A percentile compares a stretch with the other conserved stretches of the same genome.
Conservation (phyloP, 2,888 invertebrate species). For the Glyphotaelius pellucidus region DNA sequence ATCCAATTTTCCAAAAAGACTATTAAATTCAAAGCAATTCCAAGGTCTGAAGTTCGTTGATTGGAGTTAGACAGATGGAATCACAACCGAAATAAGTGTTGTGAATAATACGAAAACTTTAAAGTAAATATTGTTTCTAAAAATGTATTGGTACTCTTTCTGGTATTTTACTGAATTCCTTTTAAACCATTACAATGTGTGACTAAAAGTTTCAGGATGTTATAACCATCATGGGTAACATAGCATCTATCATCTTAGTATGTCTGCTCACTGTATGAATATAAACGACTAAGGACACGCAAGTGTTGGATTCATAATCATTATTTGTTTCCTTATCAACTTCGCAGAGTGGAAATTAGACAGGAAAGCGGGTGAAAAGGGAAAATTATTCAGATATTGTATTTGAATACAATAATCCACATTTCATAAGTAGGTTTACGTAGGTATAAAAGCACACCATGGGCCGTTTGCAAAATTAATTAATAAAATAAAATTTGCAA, state of each 20-base stretch:
- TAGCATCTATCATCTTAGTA: neutral
- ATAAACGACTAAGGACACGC: neutral
- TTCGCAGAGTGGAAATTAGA: neutral
- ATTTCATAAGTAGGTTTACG: neutral
- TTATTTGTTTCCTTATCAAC: neutral
- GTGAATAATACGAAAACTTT: too few relatives aligned
- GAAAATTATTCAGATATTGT: neutral
- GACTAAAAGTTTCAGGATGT: neutral
- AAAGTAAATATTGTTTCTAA: too few relatives aligned
- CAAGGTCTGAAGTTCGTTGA: too few relatives aligned
- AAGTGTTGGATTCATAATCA: neutral
- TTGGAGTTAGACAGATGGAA: too few relatives aligned
- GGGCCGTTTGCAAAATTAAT: too few relatives aligned
- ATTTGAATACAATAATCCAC: neutral
- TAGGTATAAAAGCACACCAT: too few relatives aligned
- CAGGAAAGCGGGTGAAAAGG: neutral
- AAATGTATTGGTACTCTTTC: too few relatives aligned
- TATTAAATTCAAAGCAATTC: too few relatives aligned
- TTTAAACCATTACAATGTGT: neutral
- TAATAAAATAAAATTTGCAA: too few relatives aligned
- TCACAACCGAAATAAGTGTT: too few relatives aligned
- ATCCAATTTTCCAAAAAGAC: too few relatives aligned
- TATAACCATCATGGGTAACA: neutral
- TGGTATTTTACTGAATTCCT: too few relatives aligned
- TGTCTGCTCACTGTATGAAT: neutral